phyloP scores from a whole-genome alignment of 2,113 vertebrate genomes.

The Albula glossodonta region DNA sequence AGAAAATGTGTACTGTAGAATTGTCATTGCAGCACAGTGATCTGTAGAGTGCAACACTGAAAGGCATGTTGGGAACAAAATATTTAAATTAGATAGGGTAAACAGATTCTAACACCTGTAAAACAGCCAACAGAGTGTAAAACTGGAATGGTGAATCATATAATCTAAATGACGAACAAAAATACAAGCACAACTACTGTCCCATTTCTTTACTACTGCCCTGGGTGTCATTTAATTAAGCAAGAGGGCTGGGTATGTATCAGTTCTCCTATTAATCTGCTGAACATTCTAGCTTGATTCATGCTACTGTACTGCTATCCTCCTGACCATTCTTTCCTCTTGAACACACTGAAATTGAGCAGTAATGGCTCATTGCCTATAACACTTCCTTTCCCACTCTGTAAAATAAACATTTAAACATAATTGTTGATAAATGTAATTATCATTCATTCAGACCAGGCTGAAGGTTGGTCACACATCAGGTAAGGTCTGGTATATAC shows the following conservation, averaged over 20 bases:
- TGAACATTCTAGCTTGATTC: background rate
- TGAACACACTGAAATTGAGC: background rate
- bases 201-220: background rate
- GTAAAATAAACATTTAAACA: constrained; percentile 12
- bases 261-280: background rate
- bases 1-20: background rate
- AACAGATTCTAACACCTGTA: background rate
- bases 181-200: background rate
- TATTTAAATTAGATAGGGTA: background rate
- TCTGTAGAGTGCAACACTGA: background rate
- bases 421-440: background rate
- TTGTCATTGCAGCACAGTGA: background rate
- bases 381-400: background rate
- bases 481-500: background rate
- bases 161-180: background rate
- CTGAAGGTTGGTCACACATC: background rate
- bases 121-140: background rate
- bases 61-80: background rate
- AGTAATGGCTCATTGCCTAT: constrained; percentile 19
- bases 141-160: background rate
- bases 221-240: background rate
- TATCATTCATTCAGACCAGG: background rate
- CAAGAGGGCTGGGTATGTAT: background rate
- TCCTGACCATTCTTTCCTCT: background rate
- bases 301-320: background rate